Conservation (phyloP, 1,140 invertebrate species). For the Bombus picipes region DNA sequence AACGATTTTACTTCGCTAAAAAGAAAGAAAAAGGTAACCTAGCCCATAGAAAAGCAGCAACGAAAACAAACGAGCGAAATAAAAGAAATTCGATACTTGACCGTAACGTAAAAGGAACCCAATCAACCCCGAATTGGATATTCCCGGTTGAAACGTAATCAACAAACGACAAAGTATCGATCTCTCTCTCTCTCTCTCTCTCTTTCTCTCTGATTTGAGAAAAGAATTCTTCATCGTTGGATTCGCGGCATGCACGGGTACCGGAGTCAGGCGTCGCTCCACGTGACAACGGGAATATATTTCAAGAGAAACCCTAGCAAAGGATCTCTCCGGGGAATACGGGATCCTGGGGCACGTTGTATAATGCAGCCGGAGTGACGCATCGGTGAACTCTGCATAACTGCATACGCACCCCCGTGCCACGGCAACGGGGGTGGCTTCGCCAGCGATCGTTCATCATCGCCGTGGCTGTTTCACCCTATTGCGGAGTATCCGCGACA, state of each 20-base stretch:
- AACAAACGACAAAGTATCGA: slow-evolving; percentile 35
- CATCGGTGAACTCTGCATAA: slow-evolving; percentile 75
- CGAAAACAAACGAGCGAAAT: not conserved
- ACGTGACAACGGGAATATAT: slow-evolving; percentile 62
- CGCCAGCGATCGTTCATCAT: slow-evolving; percentile 69
- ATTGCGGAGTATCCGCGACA: slow-evolving; percentile 28
- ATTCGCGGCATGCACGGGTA: not conserved
- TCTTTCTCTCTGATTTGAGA: not conserved
- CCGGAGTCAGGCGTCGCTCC: slow-evolving; percentile 50
- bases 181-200: not conserved
- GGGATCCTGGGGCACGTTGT: slow-evolving; percentile 64
- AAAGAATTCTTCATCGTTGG: slow-evolving; percentile 32
- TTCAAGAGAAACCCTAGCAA: slow-evolving; percentile 54
- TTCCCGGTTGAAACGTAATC: not conserved
- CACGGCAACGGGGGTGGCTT: slow-evolving; percentile 49
- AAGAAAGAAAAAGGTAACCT: not conserved
- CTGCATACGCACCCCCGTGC: slow-evolving; percentile 73
- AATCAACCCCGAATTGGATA: not conserved
- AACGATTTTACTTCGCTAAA: not conserved
- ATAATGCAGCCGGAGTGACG: slow-evolving; percentile 74
- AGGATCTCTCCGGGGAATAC: slow-evolving; percentile 59
- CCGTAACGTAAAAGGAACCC: no score
- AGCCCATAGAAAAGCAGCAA: no score
- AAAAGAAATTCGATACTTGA: not conserved
- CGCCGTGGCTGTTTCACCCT: slow-evolving; percentile 60